Base-by-base conservation (phyloP, 1,140 invertebrate species). In the Euura saliciscinereae region DNA sequence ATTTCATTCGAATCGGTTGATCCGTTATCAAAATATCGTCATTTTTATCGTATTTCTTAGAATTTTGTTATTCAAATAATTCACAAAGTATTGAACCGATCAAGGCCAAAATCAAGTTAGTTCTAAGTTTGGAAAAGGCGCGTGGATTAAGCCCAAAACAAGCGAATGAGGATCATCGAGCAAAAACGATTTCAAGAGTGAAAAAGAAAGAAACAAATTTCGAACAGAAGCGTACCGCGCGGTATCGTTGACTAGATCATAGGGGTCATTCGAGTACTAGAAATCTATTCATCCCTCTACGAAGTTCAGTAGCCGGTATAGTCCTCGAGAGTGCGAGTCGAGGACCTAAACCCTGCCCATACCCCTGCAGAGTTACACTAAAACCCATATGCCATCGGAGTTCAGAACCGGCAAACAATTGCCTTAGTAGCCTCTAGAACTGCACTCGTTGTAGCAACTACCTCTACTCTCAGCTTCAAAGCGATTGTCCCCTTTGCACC, bases 401-500 rank as follows among this genome's bases (percentile, higher is more conserved):
- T 59, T 59, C 8, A 59, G 51, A 8, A 8, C 51, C 6, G 51
- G 10, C 8, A 3, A 59, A 4, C 51, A 59, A 59, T n/a, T 59
- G 13, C 28, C 28, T 28, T 59, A 59, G 3, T 11, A n/a, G 51
- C 51, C 3, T 59, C 51, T 28, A 28, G 28, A 28, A 28, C 28
- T 28, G 28, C 28, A 28, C 28, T 28, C 28, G 28, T 28, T 28
- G 28, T 28, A 28, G 0, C 28, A 28, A 28, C 28, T 28, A 28
- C 28, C 28, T 28, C 28, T 28, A 28, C 51, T 59, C 6, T 59
- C 5, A 3, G 51, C 51, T 59, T 59, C 51, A 59, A 59, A 59
- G 51, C 51, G 51, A 59, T 59, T 59, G 51, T 59, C 51, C 51
- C 51, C 51, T 11, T 59, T 59, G 51, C 51, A 59, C 51, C 51